Evolutionary conservation across 2,888 invertebrate species (phyloP).

Genomic region (Agonum fuliginosum): DNA sequence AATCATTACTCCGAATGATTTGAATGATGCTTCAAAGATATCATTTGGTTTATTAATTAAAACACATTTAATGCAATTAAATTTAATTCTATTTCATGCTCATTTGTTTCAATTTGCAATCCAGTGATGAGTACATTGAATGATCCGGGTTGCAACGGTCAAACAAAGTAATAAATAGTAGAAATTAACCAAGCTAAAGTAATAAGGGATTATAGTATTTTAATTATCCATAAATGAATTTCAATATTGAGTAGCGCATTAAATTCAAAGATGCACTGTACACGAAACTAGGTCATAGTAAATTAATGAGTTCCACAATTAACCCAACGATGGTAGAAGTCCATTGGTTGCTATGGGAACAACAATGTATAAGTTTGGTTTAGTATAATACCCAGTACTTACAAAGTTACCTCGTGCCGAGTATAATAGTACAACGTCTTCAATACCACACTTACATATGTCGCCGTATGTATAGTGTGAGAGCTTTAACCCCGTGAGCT

Average conservation of each 20-base stretch:
- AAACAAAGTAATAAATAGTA: not conserved
- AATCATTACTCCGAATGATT: too few relatives aligned
- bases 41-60: slow-evolving; percentile 1
- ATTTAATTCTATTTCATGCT: not conserved
- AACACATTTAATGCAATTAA: slow-evolving; percentile 2
- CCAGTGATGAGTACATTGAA: not conserved
- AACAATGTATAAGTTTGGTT: not conserved
- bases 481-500: not conserved
- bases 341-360: slow-evolving; percentile 7
- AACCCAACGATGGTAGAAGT: slow-evolving; percentile 1
- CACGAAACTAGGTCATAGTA: slow-evolving; percentile 1
- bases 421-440: slow-evolving; percentile 13
- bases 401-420: not conserved
- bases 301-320: slow-evolving; percentile 33
- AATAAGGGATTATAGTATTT: not conserved
- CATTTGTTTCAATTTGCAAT: not conserved
- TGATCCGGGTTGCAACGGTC: not conserved
- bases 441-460: not conserved
- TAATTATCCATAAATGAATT: not conserved
- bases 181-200: not conserved
- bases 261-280: slow-evolving; percentile 21
- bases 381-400: too few relatives aligned
- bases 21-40: too few relatives aligned
- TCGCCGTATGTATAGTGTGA: not conserved
- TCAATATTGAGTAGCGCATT: not conserved